phyloP scores from a whole-genome alignment of 2,113 vertebrate species.

The Ornithorhynchus anatinus region DNA sequence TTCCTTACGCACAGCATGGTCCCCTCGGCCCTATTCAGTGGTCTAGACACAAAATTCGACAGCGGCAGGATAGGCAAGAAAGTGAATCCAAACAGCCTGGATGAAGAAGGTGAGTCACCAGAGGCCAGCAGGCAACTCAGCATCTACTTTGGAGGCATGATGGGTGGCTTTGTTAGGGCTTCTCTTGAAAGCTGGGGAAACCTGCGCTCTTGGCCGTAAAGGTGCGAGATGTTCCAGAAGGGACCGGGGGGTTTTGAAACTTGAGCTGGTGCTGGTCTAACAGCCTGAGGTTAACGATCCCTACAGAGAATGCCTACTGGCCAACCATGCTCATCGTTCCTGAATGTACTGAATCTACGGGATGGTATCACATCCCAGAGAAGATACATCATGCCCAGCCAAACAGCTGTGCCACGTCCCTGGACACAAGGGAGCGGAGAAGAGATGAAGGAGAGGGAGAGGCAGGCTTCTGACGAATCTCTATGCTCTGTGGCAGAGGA shows the following conservation, averaged over 20 bases:
- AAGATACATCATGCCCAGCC: neutral
- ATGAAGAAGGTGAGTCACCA: neutral
- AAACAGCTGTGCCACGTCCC: neutral
- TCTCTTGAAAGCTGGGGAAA: slow-evolving; percentile 26
- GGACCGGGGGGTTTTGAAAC: neutral
- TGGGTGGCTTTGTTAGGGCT: neutral
- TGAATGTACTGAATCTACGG: neutral
- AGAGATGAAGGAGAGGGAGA: neutral
- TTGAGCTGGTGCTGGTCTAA: neutral
- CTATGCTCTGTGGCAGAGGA: neutral
- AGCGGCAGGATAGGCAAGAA: slow-evolving; percentile 31
- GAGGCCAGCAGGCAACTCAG: slow-evolving; percentile 23
- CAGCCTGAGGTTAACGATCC: neutral
- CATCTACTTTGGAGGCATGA: neutral
- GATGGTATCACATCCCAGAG: neutral
- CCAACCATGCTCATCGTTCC: neutral
- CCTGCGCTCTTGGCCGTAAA: neutral
- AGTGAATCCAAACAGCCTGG: slow-evolving; percentile 30
- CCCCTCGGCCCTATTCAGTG: slow-evolving; percentile 27
- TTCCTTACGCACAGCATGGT: neutral
- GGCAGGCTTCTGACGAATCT: neutral
- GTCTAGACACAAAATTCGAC: slow-evolving; percentile 17
- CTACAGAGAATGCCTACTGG: neutral
- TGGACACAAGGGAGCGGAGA: neutral
- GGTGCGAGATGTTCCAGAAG: neutral